phyloP scores from a whole-genome alignment of 2,888 invertebrate genomes.

The Drosophila conformis region DNA sequence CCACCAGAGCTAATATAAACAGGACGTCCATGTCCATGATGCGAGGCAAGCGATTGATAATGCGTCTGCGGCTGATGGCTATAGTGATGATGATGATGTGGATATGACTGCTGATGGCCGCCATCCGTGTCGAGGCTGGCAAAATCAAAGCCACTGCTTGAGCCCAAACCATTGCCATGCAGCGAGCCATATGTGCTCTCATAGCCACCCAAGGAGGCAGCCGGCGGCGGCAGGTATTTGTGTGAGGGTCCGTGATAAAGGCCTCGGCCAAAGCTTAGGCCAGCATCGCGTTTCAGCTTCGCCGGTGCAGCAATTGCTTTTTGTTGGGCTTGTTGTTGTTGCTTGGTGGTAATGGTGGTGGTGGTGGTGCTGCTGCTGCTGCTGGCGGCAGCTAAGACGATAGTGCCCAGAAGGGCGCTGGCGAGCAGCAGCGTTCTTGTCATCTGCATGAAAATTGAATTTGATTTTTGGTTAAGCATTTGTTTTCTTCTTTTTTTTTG shows the following conservation, averaged over 20 bases:
- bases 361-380: constrained; percentile 9
- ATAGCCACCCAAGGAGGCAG: constrained; percentile 23
- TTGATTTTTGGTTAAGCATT: not conserved
- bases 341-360: constrained; percentile 15
- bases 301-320: constrained; percentile 2
- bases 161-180: constrained; percentile 45
- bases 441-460: constrained; percentile 50
- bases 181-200: constrained; percentile 38
- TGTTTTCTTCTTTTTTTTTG: not conserved
- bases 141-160: constrained; percentile 55
- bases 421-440: constrained; percentile 42
- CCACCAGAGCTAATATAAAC: constrained; percentile 35
- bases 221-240: constrained; percentile 76
- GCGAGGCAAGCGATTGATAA: constrained; percentile 24
- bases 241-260: constrained; percentile 78
- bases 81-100: constrained; percentile 31
- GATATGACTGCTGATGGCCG: constrained; percentile 25
- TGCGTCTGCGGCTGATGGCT: constrained; percentile 17
- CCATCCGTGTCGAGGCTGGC: constrained; percentile 44
- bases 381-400: constrained; percentile 6
- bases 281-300: constrained; percentile 77
- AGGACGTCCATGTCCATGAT: constrained; percentile 52
- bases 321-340: constrained; percentile 19
- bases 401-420: constrained; percentile 26
- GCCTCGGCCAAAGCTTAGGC: constrained; percentile 59